Conservation (phyloP, 2,888 invertebrate genomes). For the Vanessa cardui region DNA sequence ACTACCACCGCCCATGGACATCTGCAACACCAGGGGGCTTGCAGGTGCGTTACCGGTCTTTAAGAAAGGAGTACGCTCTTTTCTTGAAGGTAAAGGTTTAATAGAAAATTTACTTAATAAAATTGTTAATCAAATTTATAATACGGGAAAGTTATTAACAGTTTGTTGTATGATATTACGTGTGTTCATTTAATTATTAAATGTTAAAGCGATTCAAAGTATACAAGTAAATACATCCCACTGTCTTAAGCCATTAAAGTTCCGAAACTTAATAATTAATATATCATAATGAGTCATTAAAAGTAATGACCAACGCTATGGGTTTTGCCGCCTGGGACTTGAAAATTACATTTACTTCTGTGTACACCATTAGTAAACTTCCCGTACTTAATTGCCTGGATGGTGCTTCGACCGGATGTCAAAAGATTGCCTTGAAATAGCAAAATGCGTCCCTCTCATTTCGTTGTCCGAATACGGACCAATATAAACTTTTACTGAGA, state of each 20-base stretch:
- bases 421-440: constrained; percentile 78
- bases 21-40: too few relatives aligned
- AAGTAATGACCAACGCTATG: constrained; percentile 43
- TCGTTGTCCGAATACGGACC: constrained; percentile 36
- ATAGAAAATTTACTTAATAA: too few relatives aligned
- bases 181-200: too few relatives aligned
- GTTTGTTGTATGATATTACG: too few relatives aligned
- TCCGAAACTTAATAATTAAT: constrained; percentile 36
- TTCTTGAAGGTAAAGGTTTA: too few relatives aligned
- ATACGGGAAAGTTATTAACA: too few relatives aligned
- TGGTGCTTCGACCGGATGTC: constrained; percentile 73
- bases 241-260: constrained; percentile 37
- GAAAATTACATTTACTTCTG: constrained; percentile 54
- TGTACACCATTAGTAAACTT: constrained; percentile 69
- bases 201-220: background rate
- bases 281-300: constrained; percentile 45
- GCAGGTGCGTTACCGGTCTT: too few relatives aligned
- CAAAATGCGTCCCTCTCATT: constrained; percentile 51
- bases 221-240: background rate
- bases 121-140: too few relatives aligned
- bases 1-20: too few relatives aligned
- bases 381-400: constrained; percentile 76
- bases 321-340: constrained; percentile 43
- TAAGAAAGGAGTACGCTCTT: too few relatives aligned
- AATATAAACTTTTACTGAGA: constrained; percentile 37